These are phyloP conservation scores for Diorhabda elongata DNA, from an alignment of 1,140 invertebrate species.

Conservation along the genomic window DNA sequence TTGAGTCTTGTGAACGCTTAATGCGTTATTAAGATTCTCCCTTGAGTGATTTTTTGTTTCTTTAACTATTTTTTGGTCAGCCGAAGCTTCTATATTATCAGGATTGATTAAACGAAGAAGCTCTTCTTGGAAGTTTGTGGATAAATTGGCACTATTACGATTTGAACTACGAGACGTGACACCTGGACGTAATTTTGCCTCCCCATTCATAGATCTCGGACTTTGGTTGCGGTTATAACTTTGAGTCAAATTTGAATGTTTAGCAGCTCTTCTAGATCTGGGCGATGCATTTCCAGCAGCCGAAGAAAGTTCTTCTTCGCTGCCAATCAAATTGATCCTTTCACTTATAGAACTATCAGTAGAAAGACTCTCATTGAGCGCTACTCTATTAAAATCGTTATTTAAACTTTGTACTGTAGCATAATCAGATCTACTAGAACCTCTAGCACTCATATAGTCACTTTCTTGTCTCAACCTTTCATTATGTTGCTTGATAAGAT, in stretches of 20 bases:
- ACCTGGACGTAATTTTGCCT: constrained; percentile 51
- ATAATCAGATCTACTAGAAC: constrained; percentile 18
- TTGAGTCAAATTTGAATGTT: constrained; percentile 31
- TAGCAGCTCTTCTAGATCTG: constrained; percentile 46
- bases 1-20: constrained; percentile 40
- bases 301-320: constrained; percentile 59
- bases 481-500: constrained; percentile 51
- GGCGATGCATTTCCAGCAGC: constrained; percentile 53
- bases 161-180: constrained; percentile 47
- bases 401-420: constrained; percentile 40
- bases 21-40: constrained; percentile 53
- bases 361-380: constrained; percentile 52
- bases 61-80: constrained; percentile 33
- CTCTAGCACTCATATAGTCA: constrained; percentile 9
- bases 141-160: constrained; percentile 61
- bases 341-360: constrained; percentile 52
- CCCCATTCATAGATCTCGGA: constrained; percentile 54
- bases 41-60: constrained; percentile 44
- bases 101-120: constrained; percentile 85
- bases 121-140: constrained; percentile 78
- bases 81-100: constrained; percentile 60
- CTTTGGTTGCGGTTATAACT: constrained; percentile 59
- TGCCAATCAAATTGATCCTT: constrained; percentile 42
- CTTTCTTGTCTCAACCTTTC: constrained; percentile 30
- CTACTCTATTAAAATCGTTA: constrained; percentile 42